These are phyloP conservation scores for Drosophila helvetica DNA, from an alignment of 2,888 invertebrate species.

Conservation along the genomic window DNA sequence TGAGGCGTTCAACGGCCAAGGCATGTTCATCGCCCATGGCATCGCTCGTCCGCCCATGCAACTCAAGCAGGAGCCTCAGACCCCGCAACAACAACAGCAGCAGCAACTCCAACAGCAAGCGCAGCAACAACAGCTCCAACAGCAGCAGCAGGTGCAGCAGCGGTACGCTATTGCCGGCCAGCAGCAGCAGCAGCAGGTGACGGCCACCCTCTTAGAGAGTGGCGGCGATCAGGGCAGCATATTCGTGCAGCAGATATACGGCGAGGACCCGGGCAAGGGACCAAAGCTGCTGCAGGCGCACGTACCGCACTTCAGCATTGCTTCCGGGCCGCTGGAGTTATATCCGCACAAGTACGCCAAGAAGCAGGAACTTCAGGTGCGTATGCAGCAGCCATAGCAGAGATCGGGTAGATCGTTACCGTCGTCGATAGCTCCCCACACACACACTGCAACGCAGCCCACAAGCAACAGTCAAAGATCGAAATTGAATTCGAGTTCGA, in stretches of 20 bases:
- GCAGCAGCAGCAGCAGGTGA: slow-evolving; percentile 62
- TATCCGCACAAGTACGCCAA: slow-evolving; percentile 81
- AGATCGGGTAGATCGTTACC: background rate
- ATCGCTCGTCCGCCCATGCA: slow-evolving; percentile 79
- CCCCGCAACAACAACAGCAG: slow-evolving; percentile 61
- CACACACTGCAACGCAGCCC: background rate
- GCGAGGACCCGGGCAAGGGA: slow-evolving; percentile 74
- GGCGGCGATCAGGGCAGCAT: slow-evolving; percentile 78
- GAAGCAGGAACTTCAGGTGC: slow-evolving; percentile 83
- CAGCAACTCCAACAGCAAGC: slow-evolving; percentile 63
- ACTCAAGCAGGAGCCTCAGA: slow-evolving; percentile 76
- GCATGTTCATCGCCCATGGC: slow-evolving; percentile 81
- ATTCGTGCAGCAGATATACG: slow-evolving; percentile 82
- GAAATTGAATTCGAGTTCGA: background rate
- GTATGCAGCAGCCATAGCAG: slow-evolving; percentile 50
- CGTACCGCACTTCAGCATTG: slow-evolving; percentile 81
- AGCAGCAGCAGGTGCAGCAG: slow-evolving; percentile 57
- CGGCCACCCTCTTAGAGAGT: slow-evolving; percentile 42
- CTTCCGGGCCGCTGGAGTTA: slow-evolving; percentile 82
- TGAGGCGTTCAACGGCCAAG: slow-evolving; percentile 72
- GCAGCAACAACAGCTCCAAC: slow-evolving; percentile 57
- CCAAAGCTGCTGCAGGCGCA: slow-evolving; percentile 79
- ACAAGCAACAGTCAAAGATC: background rate
- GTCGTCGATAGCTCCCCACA: background rate
- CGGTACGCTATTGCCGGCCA: slow-evolving; percentile 65